phyloP scores from a whole-genome alignment of 2,113 vertebrate genomes.

The Chaenocephalus aceratus region DNA sequence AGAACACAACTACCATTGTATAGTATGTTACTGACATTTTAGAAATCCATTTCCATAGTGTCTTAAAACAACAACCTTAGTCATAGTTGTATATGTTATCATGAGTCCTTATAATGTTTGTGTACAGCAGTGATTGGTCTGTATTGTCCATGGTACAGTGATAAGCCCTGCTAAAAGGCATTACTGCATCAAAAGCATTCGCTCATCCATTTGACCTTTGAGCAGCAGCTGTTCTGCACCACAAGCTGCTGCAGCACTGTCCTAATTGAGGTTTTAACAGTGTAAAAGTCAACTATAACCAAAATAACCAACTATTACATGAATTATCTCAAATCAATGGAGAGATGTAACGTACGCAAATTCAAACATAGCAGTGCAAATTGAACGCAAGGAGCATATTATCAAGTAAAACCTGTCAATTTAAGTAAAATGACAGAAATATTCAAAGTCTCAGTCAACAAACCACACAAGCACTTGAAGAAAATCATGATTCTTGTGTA shows the following conservation, averaged over 20 bases:
- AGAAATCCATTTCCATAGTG: neutral
- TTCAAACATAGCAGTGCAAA: neutral
- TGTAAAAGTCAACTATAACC: neutral
- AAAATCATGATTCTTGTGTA: too few species aligned
- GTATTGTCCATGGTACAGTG: neutral
- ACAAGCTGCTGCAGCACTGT: neutral
- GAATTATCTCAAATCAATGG: neutral
- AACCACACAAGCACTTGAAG: too few species aligned
- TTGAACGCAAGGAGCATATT: neutral
- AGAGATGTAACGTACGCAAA: neutral
- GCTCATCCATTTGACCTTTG: constrained; percentile 2
- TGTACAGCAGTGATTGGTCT: neutral
- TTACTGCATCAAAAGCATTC: neutral
- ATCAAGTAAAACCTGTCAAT: neutral
- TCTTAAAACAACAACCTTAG: neutral
- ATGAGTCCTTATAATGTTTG: neutral
- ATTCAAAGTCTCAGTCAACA: neutral
- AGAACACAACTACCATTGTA: neutral
- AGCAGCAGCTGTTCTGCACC: constrained; percentile 13
- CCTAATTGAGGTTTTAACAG: too few species aligned
- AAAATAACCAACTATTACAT: neutral
- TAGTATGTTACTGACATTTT: neutral
- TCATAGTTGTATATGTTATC: neutral
- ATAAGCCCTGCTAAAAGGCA: constrained; percentile 16
- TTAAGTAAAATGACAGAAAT: neutral